Base-by-base conservation (phyloP, 1,140 invertebrate genomes). In the Diorhabda carinulata region DNA sequence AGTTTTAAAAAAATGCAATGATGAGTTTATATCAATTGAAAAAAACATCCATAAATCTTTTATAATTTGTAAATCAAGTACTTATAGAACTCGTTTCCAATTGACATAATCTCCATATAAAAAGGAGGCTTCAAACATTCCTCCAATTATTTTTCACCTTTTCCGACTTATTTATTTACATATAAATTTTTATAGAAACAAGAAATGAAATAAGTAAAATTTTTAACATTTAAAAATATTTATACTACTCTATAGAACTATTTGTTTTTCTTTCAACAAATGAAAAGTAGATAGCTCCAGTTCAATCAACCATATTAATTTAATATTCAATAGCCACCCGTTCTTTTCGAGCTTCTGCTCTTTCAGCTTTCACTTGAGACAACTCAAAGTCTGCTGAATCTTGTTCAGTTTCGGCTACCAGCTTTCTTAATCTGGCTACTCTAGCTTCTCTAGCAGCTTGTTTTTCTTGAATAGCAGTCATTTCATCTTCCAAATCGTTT, bases 401-500 rank as follows among this genome's bases (percentile, higher is more conserved):
- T 61, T 77, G 73, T 10, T 74, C 83, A 42, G 78, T 81, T 74
- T 87, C 86, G 45, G 84, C 84, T 7, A 88, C 83, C 52, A 88
- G 76, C 1, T 85, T 84, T 45, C 84, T 81, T 25, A 88, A 82
- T 65, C 85, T 80, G 3, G 85, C 84, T 0, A 84, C 84, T 60
- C 86, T 82, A 69, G 84, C 82, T 74, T 88, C 86, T 56, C 87
- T 84, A 2, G 82, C 83, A 0, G 83, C 85, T 71, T 82, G 84
- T 70, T 85, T 81, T 70, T 87, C 85, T 40, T 78, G 83, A 61
- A 88, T 76, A 64, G 84, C 85, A 9, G 83, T 81, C 82, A 87
- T 86, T 78, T 89, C 87, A 63, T 87, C 86, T 72, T 88, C 86
- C 59, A 89, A 78, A 68, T 89, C 87, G 5, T 81, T 80, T 40